Evolutionary conservation across 64 coral and sea anemone species (phyloP), one percentile per base, ranked within the genome.

Genomic region (Dendrophyllia cribrosa): DNA sequence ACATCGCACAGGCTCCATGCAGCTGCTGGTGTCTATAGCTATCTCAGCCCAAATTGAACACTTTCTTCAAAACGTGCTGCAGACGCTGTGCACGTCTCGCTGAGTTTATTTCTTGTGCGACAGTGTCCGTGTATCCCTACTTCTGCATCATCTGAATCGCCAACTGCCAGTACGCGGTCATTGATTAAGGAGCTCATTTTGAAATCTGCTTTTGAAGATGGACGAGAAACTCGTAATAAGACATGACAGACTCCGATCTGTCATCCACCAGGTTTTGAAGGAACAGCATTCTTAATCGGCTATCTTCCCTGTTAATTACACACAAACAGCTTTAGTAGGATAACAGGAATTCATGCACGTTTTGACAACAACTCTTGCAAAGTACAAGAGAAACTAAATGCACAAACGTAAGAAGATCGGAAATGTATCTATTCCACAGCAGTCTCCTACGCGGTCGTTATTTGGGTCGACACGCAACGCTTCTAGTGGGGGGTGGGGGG

Each of bases 191-290:
- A 59, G 47, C 51, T 96, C 52, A 96, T 48, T 96, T 96, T 44
- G 92, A 95, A 75, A 98, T 89, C 62, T 98, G 96, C 60, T 94
- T 79, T 86, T 98, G 96, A 69, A 98, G 79, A 74, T 98, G 96
- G 10, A 95, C 89, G 25, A 98, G 74, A 74, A 90, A 98, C 51
- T 98, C 96, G 53, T 98, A 95, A 53, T 98, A 98, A 1, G 96
- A 98, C 96, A 98, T 98, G 23, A 98, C 93, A n/a, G 96, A 98
- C 43, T 98, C 96, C n/a, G 96, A 88, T 75, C 96, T 83, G 70
- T 98, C 96, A 59, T 98, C 93, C 79, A 98, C 90, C 59, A 96
- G 59, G 59, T 96, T 90, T 4, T 94, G 92, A 51, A 99, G 77
- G 83, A 99, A 99, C 56, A 93, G 58, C 52, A 87, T 75, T 55